These are phyloP conservation scores for Diarsia rubi DNA, from an alignment of 2,888 invertebrate species.

Conservation along the genomic window DNA sequence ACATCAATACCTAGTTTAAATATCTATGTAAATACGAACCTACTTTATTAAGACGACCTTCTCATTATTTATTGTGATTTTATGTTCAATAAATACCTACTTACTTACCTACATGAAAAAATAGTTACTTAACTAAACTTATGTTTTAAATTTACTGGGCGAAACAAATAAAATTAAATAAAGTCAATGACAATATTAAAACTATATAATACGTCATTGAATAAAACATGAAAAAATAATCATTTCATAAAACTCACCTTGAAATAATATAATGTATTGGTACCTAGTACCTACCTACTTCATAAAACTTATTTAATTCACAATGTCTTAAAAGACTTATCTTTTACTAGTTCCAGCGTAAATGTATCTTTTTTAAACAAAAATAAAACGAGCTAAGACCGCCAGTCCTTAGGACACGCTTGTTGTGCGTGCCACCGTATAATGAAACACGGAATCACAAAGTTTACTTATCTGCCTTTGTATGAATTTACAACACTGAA, in stretches of 20 bases:
- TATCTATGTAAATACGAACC: not conserved
- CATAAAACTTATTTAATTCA: constrained; percentile 3
- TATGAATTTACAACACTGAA: constrained; percentile 51
- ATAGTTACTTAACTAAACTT: not conserved
- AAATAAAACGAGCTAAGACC: not conserved
- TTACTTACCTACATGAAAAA: no score
- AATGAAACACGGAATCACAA: constrained; percentile 53
- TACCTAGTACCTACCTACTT: not conserved
- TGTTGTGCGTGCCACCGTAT: constrained; percentile 56
- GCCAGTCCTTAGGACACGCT: constrained; percentile 55
- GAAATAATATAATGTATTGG: no score
- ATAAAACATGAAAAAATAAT: no score
- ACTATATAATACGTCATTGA: no score
- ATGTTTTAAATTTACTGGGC: not conserved
- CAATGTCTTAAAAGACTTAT: not conserved
- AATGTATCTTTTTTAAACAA: constrained; percentile 1
- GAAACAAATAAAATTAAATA: no score
- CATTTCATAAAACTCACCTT: constrained; percentile 29
- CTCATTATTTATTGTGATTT: not conserved
- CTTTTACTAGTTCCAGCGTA: not conserved
- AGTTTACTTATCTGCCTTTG: constrained; percentile 58
- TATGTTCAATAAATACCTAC: not conserved
- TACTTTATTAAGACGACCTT: not conserved
- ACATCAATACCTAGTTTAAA: not conserved
- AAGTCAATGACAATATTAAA: no score